Percentiles rank a stretch among this genome's conserved stretches.
These are phyloP conservation scores for Campoletis raptor DNA, from an alignment of 2,888 invertebrate species.

Conservation along the genomic window DNA sequence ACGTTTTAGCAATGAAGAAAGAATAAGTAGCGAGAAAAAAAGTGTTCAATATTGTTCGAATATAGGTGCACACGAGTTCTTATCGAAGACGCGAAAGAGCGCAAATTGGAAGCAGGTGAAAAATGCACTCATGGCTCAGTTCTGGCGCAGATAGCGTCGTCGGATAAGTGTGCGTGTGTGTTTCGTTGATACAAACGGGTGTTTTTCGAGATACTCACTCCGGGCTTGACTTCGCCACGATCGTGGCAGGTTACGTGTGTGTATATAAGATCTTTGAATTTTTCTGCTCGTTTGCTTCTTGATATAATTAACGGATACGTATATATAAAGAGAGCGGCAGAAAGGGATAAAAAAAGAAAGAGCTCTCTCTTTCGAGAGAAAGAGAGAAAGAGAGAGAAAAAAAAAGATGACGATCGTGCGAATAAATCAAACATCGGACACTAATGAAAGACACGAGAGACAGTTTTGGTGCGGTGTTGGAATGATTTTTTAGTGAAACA, in stretches of 20 bases:
- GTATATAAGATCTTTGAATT: constrained; percentile 43
- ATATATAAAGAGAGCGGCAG: constrained; percentile 44
- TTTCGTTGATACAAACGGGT: constrained; percentile 41
- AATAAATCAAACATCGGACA: constrained; percentile 70
- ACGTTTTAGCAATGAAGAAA: not conserved
- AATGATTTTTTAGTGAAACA: constrained; percentile 53
- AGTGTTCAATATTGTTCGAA: not conserved
- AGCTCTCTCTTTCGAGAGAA: no score
- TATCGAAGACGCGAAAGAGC: constrained; percentile 42
- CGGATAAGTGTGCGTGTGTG: constrained; percentile 42
- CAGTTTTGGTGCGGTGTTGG: constrained; percentile 29
- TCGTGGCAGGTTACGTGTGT: constrained; percentile 22
- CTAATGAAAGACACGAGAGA: constrained; percentile 60
- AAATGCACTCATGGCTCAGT: constrained; percentile 48
- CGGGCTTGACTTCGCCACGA: constrained; percentile 13
- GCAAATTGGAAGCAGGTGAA: constrained; percentile 71
- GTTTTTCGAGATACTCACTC: constrained; percentile 10
- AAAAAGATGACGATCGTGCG: constrained; percentile 43
- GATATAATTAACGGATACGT: constrained; percentile 64
- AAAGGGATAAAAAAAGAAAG: constrained; percentile 5
- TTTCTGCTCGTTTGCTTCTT: constrained; percentile 30
- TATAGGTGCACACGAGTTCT: constrained; percentile 9
- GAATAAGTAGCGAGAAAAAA: constrained; percentile 7
- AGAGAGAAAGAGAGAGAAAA: not conserved
- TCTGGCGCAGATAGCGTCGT: constrained; percentile 49